Evolutionary conservation across 1,140 invertebrate species (phyloP).

Genomic region (Papilio glaucus): DNA sequence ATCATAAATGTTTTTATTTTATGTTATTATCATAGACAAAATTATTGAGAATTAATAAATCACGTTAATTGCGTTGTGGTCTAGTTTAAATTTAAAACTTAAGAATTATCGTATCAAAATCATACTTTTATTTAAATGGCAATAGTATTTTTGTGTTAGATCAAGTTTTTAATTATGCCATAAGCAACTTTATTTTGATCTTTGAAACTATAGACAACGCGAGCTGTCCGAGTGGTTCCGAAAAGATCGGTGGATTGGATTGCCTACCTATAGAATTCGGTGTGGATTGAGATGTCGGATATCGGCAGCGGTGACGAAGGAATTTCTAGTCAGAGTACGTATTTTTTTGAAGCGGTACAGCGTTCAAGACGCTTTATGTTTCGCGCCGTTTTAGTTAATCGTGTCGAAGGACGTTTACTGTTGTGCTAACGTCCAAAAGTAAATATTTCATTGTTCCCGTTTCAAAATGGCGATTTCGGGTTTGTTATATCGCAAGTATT

Average conservation of each 20-base stretch:
- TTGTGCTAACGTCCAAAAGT: conserved; percentile 74
- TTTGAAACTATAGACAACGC: conserved; percentile 76
- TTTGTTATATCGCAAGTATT: conserved; percentile 64
- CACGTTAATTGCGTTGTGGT: too few relatives aligned
- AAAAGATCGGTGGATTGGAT: conserved; percentile 80
- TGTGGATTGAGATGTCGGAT: conserved; percentile 88
- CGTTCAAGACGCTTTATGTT: conserved; percentile 51
- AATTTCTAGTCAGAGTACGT: conserved; percentile 89
- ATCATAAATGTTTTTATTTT: too few relatives aligned
- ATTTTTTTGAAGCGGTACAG: conserved; percentile 72
- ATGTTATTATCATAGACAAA: too few relatives aligned
- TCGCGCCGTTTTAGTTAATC: conserved; percentile 60
- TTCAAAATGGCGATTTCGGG: conserved; percentile 83
- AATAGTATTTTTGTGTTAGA: neutral
- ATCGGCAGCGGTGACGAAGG: conserved; percentile 89
- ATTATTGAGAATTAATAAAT: too few relatives aligned
- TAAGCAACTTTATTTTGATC: conserved; percentile 73
- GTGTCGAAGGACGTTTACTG: conserved; percentile 57
- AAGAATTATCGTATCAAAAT: too few relatives aligned
- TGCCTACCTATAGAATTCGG: conserved; percentile 82
- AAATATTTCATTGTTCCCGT: conserved; percentile 84
- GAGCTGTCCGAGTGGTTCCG: conserved; percentile 75
- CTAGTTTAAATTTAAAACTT: too few relatives aligned
- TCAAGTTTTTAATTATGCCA: conserved; percentile 36
- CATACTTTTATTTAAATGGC: neutral